These are phyloP conservation scores for Aplocera efformata DNA, from an alignment of 2,888 invertebrate species.

Conservation along the genomic window DNA sequence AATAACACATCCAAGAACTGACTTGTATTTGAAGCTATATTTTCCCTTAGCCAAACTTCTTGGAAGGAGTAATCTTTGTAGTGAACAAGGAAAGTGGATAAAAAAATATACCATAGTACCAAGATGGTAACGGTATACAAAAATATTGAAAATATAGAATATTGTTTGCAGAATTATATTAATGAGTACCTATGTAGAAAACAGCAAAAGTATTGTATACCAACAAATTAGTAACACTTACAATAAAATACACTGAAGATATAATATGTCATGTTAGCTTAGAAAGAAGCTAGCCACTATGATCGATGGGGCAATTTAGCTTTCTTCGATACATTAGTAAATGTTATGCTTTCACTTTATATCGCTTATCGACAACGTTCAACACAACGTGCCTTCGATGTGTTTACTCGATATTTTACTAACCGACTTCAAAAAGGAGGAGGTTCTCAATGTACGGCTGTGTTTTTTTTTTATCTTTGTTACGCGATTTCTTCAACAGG, in stretches of 20 bases:
- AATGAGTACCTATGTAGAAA: too few species aligned
- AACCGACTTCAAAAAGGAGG: conserved; percentile 12
- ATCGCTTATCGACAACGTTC: conserved; percentile 35
- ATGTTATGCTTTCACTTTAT: conserved; percentile 48
- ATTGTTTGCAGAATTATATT: too few species aligned
- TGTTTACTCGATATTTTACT: conserved; percentile 7
- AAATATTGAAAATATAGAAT: too few species aligned
- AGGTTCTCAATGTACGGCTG: too few species aligned
- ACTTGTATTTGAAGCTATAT: conserved; percentile 5
- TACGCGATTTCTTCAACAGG: too few species aligned
- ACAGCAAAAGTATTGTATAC: too few species aligned
- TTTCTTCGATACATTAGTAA: conserved; percentile 47
- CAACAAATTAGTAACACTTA: neutral
- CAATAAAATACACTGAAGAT: conserved; percentile 1
- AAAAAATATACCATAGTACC: conserved; percentile 40
- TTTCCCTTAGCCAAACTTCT: conserved; percentile 15
- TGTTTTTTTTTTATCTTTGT: too few species aligned
- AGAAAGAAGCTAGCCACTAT: conserved; percentile 40
- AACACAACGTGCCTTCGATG: conserved; percentile 6
- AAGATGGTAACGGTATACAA: conserved; percentile 26
- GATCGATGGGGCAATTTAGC: conserved; percentile 51
- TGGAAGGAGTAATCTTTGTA: conserved; percentile 5
- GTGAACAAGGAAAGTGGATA: conserved; percentile 31
- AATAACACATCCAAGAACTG: conserved; percentile 2
- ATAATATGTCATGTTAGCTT: conserved; percentile 19